Base-by-base conservation (phyloP, 23 tunicate species). In the Ascidia mentula region DNA sequence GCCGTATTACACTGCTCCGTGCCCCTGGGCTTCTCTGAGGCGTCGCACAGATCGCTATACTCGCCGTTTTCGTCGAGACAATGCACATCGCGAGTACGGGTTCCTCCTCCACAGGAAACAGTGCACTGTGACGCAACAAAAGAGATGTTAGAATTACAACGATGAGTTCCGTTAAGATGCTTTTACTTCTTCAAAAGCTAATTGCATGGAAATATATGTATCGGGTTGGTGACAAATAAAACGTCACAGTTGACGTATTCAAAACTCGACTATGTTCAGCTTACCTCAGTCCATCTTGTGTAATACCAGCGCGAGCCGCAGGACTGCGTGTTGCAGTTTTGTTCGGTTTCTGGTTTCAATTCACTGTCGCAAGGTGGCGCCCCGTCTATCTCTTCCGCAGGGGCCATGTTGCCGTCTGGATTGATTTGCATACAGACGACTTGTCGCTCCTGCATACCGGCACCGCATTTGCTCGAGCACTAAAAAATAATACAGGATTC, bases 261-360 rank as follows among this genome's bases (percentile, higher is more conserved):
- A n/a, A n/a, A n/a, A n/a, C n/a, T n/a, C n/a, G n/a, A n/a, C n/a
- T n/a, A 40, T 24, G 31, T 38, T 39, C 24, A 24, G 46, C 76
- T 46, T 86, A 91, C 97, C 79, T 82, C 90, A 5, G 78, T 82
- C 97, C 97, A 91, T 18, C 59, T 80, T 76, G 90, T 81, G 65
- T 80, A 86, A 78, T 86, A 80, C 97, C 97, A 91, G 37, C 85
- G 82, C 26, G 97, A 86, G 53, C 97, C 97, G 60, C 97, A 91
- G 7, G 84, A 34, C 60, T 91, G 88, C 1, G 90, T 86, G 77
- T 91, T 91, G 72, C 97, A 91, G 7, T 73, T 37, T 61, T 85
- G 97, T 87, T 86, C 60, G 39, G 74, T 46, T 74, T 84, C 72
- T 4, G 97, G 97, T 46, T 86, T 86, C 24, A 82, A 87, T 2